A percentile compares a stretch with the other conserved stretches of the same genome.
Evolutionary conservation across 2,888 invertebrate genomes (phyloP).

Genomic region (Cerceris ruficornis): DNA sequence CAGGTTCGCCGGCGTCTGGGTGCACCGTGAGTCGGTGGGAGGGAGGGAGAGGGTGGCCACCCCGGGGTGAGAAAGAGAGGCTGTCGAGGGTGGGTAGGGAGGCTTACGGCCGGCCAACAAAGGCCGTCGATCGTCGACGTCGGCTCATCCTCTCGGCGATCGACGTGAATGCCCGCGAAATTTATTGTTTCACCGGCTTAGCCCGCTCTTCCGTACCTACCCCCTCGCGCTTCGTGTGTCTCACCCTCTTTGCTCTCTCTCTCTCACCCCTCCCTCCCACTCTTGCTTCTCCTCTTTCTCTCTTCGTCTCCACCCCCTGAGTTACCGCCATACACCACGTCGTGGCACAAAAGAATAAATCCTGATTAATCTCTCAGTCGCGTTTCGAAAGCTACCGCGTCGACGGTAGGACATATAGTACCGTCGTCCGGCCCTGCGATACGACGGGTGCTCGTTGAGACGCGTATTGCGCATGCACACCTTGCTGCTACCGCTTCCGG

Average conservation of each 20-base stretch:
- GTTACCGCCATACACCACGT: constrained; percentile 53
- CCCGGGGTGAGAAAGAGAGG: constrained; percentile 46
- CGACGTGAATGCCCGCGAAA: constrained; percentile 77
- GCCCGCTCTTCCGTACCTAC: constrained; percentile 61
- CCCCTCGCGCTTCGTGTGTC: constrained; percentile 17
- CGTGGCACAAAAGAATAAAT: constrained; percentile 78
- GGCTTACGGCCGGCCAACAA: constrained; percentile 72
- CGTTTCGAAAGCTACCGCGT: constrained; percentile 68
- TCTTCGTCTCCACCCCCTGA: constrained; percentile 14
- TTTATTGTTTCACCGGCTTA: constrained; percentile 80
- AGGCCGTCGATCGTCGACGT: constrained; percentile 76
- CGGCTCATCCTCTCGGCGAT: constrained; percentile 74
- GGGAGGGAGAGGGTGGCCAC: constrained; percentile 35
- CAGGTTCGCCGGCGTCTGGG: constrained; percentile 68
- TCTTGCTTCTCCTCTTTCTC: not conserved
- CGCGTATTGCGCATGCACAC: constrained; percentile 31
- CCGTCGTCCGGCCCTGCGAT: constrained; percentile 27
- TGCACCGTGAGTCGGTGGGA: constrained; percentile 45
- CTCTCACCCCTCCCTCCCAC: constrained; percentile 3
- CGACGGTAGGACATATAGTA: constrained; percentile 40
- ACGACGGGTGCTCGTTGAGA: constrained; percentile 21
- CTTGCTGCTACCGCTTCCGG: not conserved
- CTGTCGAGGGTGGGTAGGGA: constrained; percentile 41
- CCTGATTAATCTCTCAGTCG: constrained; percentile 79
- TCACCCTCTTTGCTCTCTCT: constrained; percentile 12